phyloP scores from a whole-genome alignment of 1,140 invertebrate species.

The Dendrolimus punctatus region DNA sequence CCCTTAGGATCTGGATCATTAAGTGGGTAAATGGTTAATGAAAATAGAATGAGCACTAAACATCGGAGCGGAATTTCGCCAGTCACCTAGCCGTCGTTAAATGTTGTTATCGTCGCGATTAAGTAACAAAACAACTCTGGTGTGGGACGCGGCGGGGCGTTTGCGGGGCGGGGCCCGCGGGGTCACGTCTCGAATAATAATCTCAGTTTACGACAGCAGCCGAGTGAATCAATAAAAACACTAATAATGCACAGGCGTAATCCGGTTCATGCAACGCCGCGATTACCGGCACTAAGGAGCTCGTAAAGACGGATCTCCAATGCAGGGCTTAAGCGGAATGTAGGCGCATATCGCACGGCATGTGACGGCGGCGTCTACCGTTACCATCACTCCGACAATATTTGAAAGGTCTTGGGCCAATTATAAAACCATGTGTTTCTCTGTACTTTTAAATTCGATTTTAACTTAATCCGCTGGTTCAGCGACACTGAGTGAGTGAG shows the following conservation, averaged over 20 bases:
- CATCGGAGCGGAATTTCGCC: slow-evolving; percentile 66
- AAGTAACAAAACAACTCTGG: slow-evolving; percentile 66
- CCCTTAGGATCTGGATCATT: slow-evolving; percentile 65
- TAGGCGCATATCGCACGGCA: background rate
- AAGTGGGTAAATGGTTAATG: slow-evolving; percentile 70
- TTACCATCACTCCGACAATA: too few species aligned
- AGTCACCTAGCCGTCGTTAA: slow-evolving; percentile 71
- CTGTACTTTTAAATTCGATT: too few species aligned
- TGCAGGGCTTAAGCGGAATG: slow-evolving; percentile 35
- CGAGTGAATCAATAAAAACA: slow-evolving; percentile 72
- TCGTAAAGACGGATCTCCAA: slow-evolving; percentile 64
- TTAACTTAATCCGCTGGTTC: too few species aligned
- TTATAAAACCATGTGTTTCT: too few species aligned
- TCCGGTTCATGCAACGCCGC: slow-evolving; percentile 60
- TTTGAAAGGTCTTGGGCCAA: too few species aligned
- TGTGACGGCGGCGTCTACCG: too few species aligned
- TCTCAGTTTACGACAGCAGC: slow-evolving; percentile 68
- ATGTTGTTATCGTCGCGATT: slow-evolving; percentile 67
- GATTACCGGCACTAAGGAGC: slow-evolving; percentile 67
- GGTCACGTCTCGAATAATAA: slow-evolving; percentile 61
- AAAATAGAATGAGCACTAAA: slow-evolving; percentile 71
- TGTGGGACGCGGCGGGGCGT: slow-evolving; percentile 23
- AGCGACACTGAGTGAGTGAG: too few species aligned
- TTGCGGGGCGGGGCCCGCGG: slow-evolving; percentile 17
- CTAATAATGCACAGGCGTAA: slow-evolving; percentile 70